Evolutionary conservation across 2,113 vertebrate species (phyloP).

Genomic region (Myotis lucifugus): DNA sequence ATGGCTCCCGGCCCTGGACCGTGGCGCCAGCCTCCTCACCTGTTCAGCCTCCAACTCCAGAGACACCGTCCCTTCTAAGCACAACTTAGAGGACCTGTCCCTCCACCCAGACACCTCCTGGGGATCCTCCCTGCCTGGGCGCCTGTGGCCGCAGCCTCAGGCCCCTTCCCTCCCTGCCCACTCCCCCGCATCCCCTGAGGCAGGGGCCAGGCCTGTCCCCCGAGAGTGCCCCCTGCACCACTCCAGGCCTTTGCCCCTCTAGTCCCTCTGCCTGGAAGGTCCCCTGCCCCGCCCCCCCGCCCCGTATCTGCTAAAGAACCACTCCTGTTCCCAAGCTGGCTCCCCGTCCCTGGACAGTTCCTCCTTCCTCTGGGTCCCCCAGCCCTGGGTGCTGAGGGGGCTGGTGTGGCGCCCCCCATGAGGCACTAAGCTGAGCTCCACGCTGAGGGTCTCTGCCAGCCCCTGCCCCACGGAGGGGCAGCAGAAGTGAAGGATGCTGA

Average conservation of each 20-base stretch:
- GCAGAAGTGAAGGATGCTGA: neutral
- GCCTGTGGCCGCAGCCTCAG: neutral
- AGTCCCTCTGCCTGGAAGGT: neutral
- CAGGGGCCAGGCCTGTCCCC: neutral
- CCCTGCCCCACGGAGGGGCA: neutral
- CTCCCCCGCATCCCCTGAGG: neutral
- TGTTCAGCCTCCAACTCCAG: neutral
- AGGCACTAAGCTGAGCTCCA: neutral
- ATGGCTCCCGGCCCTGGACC: too few species aligned
- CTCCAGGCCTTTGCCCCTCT: neutral
- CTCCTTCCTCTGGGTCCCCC: neutral
- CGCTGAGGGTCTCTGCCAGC: neutral
- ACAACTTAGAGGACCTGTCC: neutral
- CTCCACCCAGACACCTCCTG: neutral
- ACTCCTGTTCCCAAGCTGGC: neutral
- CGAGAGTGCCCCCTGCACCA: too few species aligned
- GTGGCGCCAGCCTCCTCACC: neutral
- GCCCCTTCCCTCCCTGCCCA: neutral
- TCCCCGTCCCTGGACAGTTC: neutral
- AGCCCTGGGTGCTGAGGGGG: neutral
- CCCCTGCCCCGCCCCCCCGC: too few species aligned
- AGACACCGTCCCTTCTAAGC: neutral
- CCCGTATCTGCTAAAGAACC: too few species aligned
- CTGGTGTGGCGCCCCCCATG: rapidly evolving
- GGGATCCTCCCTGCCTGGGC: neutral